Percentiles rank a stretch among this genome's conserved stretches.
These are phyloP conservation scores for Sisor rabdophorus DNA, from an alignment of 2,113 vertebrate species.

Conservation along the genomic window DNA sequence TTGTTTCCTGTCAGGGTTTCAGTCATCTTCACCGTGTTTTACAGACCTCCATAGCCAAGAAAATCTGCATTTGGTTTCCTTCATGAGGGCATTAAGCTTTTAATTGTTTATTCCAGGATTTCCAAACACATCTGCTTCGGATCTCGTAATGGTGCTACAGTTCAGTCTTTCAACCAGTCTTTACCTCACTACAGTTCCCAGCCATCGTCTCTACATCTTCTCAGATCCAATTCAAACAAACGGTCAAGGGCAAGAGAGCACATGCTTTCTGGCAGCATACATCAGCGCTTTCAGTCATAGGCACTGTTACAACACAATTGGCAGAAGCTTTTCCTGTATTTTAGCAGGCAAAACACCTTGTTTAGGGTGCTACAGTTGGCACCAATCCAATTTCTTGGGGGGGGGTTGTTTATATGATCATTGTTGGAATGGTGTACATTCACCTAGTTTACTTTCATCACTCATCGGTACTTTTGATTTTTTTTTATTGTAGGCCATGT, in stretches of 20 bases:
- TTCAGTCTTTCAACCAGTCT: constrained; percentile 37
- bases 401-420: constrained; percentile 27
- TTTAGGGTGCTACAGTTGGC: constrained; percentile 45
- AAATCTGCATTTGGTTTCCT: constrained; percentile 31
- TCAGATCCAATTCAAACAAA: constrained; percentile 45
- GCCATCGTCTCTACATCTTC: constrained; percentile 28
- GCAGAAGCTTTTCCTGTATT: constrained; percentile 64
- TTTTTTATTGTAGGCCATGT: constrained; percentile 29
- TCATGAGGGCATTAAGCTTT: constrained; percentile 12
- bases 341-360: constrained; percentile 60
- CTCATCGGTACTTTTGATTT: constrained; percentile 20
- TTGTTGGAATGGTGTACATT: constrained; percentile 27
- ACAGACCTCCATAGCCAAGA: constrained; percentile 1
- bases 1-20: constrained; percentile 17
- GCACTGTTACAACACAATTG: constrained; percentile 62
- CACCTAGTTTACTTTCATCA: constrained; percentile 38
- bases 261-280: constrained; percentile 48
- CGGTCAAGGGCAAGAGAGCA: constrained; percentile 49
- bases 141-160: constrained; percentile 28
- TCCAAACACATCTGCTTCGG: constrained; percentile 29
- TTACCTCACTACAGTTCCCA: constrained; percentile 4
- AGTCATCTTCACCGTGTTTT: background rate
- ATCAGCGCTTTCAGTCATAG: constrained; percentile 56
- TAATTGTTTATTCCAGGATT: constrained; percentile 2
- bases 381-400: constrained; percentile 15